These are phyloP conservation scores for Micromussa lordhowensis DNA, from an alignment of 92 coral and sea anemone genomes.

Conservation along the genomic window DNA sequence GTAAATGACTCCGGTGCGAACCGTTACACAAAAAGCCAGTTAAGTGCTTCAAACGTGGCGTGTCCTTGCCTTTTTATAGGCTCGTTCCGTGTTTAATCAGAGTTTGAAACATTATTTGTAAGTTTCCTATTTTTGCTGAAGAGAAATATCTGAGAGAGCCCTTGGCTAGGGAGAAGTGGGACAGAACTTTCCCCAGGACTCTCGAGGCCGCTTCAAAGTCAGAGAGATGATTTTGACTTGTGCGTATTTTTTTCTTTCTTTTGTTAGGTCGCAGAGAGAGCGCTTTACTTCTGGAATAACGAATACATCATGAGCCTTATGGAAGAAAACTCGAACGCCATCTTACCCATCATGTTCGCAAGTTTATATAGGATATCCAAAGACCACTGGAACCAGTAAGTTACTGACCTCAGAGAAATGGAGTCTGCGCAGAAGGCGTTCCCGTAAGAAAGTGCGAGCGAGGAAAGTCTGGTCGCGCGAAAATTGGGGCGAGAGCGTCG, in stretches of 20 bases:
- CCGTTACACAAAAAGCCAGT: too few relatives aligned
- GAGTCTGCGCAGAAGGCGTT: background rate
- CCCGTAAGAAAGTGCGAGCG: background rate
- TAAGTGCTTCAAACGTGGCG: too few relatives aligned
- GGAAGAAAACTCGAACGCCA: slow-evolving; percentile 92
- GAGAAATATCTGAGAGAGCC: background rate
- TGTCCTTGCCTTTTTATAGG: too few relatives aligned
- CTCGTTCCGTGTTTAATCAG: too few relatives aligned
- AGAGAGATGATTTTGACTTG: background rate
- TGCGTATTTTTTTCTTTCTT: background rate
- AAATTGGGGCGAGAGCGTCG: too few relatives aligned
- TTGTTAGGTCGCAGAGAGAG: slow-evolving; percentile 95
- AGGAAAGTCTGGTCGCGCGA: too few relatives aligned
- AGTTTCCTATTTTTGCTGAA: background rate
- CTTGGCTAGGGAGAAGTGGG: background rate
- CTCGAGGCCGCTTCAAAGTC: background rate
- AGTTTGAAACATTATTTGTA: background rate
- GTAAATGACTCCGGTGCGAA: too few relatives aligned
- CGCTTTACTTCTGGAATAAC: slow-evolving; percentile 98
- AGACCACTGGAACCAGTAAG: slow-evolving; percentile 99
- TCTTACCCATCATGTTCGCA: slow-evolving; percentile 97
- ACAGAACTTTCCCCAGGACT: background rate
- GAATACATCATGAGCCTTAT: slow-evolving; percentile 99
- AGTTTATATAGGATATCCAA: slow-evolving; percentile 99
- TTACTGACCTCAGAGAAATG: background rate